Evolutionary conservation across 1,140 invertebrate genomes (phyloP).

Genomic region (Pomacea maculata): DNA sequence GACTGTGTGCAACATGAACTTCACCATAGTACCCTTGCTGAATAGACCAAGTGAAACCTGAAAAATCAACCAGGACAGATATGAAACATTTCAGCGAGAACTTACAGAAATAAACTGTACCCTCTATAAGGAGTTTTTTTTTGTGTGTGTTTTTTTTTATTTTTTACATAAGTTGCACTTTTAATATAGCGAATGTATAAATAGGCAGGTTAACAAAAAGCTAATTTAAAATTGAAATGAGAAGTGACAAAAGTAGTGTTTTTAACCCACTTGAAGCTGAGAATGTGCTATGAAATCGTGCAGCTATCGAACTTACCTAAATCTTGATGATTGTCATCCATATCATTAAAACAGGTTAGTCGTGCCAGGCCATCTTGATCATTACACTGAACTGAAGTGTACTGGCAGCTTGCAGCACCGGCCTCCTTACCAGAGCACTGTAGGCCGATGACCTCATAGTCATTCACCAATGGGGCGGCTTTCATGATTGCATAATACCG

Average conservation of each 20-base stretch:
- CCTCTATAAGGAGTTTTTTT: no score
- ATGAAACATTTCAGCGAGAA: not conserved
- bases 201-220: no score
- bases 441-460: slow-evolving; percentile 33
- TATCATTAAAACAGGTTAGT: slow-evolving; percentile 15
- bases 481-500: slow-evolving; percentile 34
- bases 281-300: no score
- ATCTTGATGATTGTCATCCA: not conserved
- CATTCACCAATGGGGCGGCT: not conserved
- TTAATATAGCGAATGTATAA: no score
- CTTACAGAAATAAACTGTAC: no score
- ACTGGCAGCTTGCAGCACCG: slow-evolving; percentile 33
- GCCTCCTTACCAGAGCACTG: slow-evolving; percentile 34
- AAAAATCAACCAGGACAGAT: slow-evolving; percentile 11
- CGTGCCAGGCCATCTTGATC: slow-evolving; percentile 11
- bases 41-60: slow-evolving; percentile 38
- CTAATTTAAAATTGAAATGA: no score
- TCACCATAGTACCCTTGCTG: slow-evolving; percentile 38
- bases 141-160: no score
- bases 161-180: no score
- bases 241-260: no score
- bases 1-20: slow-evolving; percentile 41
- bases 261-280: no score
- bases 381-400: slow-evolving; percentile 30
- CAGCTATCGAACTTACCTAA: not conserved